Evolutionary conservation across 2,113 vertebrate species (phyloP).

Genomic region (Sylvilagus bachmani): DNA sequence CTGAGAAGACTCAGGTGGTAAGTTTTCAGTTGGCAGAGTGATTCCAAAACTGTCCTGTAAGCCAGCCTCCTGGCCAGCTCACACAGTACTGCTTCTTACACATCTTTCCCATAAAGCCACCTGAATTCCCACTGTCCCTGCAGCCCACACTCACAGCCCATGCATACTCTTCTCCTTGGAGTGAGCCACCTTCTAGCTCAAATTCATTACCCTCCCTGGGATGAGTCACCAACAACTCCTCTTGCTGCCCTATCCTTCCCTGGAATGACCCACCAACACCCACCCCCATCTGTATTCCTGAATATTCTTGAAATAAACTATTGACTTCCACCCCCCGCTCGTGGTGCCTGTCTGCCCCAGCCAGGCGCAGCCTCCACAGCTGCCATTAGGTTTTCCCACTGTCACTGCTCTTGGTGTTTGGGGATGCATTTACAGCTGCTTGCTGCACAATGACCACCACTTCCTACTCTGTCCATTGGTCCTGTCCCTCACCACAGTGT

Average conservation of each 20-base stretch:
- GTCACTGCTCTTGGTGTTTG: neutral
- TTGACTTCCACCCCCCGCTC: neutral
- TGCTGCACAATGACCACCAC: neutral
- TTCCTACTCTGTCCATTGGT: too few relatives aligned
- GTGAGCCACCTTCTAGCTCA: neutral
- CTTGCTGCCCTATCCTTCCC: neutral
- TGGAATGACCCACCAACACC: neutral
- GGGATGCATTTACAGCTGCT: neutral
- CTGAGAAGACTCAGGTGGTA: neutral
- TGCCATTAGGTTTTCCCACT: neutral
- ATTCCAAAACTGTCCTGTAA: neutral
- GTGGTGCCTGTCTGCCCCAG: neutral
- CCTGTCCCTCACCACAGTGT: neutral
- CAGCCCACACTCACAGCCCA: neutral
- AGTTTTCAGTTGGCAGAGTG: neutral
- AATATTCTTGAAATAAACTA: neutral
- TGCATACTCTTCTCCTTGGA: neutral
- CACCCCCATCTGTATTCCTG: neutral
- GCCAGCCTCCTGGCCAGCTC: neutral
- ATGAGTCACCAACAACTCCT: neutral
- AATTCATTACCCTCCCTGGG: neutral
- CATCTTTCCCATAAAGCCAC: neutral
- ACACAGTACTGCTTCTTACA: neutral
- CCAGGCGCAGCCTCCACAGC: neutral
- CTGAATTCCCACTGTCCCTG: neutral